Percentiles rank a stretch among this genome's conserved stretches.
phyloP scores from a whole-genome alignment of 2,888 invertebrate genomes.

The Branchinecta sandiegonensis region DNA sequence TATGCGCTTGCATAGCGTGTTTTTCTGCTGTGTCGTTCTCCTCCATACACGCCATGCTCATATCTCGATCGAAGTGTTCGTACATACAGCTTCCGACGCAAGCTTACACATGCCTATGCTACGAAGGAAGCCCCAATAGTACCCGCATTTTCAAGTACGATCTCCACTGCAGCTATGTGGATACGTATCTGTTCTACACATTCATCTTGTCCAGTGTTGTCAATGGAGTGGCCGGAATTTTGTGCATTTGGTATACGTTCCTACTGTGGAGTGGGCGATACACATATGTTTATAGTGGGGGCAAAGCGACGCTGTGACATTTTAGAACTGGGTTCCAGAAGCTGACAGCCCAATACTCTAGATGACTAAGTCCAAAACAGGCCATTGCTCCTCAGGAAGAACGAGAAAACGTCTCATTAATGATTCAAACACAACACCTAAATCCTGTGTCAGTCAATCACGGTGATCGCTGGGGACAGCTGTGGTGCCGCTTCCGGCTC shows the following conservation, averaged over 20 bases:
- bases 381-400: too few species aligned
- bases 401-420: too few species aligned
- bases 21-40: conserved; percentile 35
- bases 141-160: conserved; percentile 19
- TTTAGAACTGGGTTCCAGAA: too few species aligned
- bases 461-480: too few species aligned
- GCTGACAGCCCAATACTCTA: too few species aligned
- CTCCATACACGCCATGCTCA: conserved; percentile 35
- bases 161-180: conserved; percentile 36
- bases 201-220: conserved; percentile 35
- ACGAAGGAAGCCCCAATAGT: conserved; percentile 25
- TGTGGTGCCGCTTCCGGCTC: too few species aligned
- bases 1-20: conserved; percentile 34
- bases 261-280: conserved; percentile 38
- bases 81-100: conserved; percentile 32
- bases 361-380: too few species aligned
- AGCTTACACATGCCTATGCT: conserved; percentile 34
- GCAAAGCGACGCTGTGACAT: conserved; percentile 13
- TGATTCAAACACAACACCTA: too few species aligned
- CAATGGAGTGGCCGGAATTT: conserved; percentile 35
- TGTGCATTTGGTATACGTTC: conserved; percentile 34
- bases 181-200: conserved; percentile 34
- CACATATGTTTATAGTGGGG: conserved; percentile 29
- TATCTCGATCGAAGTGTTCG: conserved; percentile 35
- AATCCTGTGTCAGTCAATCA: too few species aligned